phyloP scores from a whole-genome alignment of 2,113 vertebrate species.

The Peromyscus polionotus region DNA sequence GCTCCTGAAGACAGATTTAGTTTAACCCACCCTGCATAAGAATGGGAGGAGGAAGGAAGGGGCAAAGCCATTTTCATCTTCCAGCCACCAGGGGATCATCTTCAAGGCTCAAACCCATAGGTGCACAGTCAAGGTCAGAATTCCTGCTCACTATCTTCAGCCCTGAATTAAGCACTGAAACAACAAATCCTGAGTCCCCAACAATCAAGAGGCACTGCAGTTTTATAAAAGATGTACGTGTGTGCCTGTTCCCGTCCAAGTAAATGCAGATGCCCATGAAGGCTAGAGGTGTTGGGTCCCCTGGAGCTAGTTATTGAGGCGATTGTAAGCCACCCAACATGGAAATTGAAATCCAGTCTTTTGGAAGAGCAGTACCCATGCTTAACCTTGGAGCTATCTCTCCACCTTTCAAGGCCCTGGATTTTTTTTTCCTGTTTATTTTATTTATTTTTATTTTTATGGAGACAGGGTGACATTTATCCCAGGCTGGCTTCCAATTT shows the following conservation, averaged over 20 bases:
- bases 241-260: not conserved
- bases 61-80: not conserved
- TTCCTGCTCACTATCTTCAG: not conserved
- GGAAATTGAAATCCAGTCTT: not conserved
- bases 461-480: not conserved
- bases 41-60: not conserved
- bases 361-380: not conserved
- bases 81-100: not conserved
- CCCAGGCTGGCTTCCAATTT: not conserved
- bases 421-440: not conserved
- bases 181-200: not conserved
- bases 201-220: not conserved
- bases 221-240: not conserved
- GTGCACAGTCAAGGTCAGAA: not conserved
- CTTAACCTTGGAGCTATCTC: not conserved
- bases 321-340: not conserved
- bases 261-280: not conserved
- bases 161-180: not conserved
- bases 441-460: not conserved
- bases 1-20: not conserved
- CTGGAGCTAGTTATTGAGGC: not conserved
- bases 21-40: not conserved
- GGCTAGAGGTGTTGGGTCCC: not conserved
- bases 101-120: not conserved
- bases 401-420: not conserved